A percentile compares a stretch with the other conserved stretches of the same genome.
phyloP scores from a whole-genome alignment of 2,888 invertebrate species.

The Nipponacmea schrenckii region DNA sequence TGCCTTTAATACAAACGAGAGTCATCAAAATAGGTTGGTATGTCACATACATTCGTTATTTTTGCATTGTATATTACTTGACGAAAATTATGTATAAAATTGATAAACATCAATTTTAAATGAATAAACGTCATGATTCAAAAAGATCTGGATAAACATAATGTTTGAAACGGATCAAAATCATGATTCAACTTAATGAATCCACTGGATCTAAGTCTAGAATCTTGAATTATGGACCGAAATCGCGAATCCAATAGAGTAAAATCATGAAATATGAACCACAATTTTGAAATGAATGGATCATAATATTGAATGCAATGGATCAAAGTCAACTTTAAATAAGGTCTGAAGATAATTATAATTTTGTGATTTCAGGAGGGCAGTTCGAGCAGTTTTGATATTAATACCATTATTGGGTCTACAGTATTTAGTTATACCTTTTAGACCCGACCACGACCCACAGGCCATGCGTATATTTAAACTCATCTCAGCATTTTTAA shows the following conservation, averaged over 20 bases:
- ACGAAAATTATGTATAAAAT: background rate
- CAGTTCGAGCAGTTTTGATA: slow-evolving; percentile 84
- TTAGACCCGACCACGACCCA: slow-evolving; percentile 77
- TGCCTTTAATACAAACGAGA: slow-evolving; percentile 61
- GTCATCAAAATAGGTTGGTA: slow-evolving; percentile 55
- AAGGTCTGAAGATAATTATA: background rate
- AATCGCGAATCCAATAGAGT: no score
- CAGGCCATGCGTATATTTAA: slow-evolving; percentile 75
- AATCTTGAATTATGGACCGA: no score
- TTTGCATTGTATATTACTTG: background rate
- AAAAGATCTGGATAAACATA: no score
- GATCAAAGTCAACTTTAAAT: no score
- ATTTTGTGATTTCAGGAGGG: slow-evolving; percentile 70
- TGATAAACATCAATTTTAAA: no score
- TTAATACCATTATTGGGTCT: slow-evolving; percentile 90
- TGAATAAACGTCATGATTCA: no score
- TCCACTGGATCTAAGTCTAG: no score
- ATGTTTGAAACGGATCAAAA: no score
- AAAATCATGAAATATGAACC: no score
- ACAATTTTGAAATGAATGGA: no score
- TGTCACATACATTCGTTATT: background rate
- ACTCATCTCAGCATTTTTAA: slow-evolving; percentile 84
- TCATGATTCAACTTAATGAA: no score
- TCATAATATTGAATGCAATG: no score
- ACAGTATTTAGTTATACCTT: slow-evolving; percentile 89